phyloP scores from a whole-genome alignment of 1,140 invertebrate genomes.

The Plutomurus gul region DNA sequence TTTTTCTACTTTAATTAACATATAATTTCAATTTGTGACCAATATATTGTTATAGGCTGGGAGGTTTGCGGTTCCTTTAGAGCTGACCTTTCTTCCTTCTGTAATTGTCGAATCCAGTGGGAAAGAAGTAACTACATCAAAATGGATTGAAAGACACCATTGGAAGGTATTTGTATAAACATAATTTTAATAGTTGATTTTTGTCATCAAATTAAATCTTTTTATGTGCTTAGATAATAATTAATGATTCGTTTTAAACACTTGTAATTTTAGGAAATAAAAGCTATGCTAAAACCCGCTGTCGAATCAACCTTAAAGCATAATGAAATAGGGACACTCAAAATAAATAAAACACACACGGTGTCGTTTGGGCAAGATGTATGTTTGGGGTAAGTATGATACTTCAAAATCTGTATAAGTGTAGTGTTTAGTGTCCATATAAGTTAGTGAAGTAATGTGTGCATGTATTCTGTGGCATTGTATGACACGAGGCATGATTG shows the following conservation, averaged over 20 bases:
- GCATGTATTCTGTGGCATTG: too few species aligned
- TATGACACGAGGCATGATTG: too few species aligned
- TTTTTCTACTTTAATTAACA: background rate
- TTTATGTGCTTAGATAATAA: background rate
- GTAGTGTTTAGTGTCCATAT: too few species aligned
- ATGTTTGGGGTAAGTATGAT: conserved; percentile 41
- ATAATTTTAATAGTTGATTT: background rate
- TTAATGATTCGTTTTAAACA: background rate
- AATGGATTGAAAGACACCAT: conserved; percentile 40
- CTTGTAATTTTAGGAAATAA: conserved; percentile 47
- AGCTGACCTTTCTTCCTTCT: conserved; percentile 38
- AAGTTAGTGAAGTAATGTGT: too few species aligned
- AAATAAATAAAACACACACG: conserved; percentile 27
- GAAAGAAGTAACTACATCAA: conserved; percentile 30
- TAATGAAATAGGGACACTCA: background rate
- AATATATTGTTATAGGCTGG: too few species aligned
- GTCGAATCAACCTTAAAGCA: conserved; percentile 42
- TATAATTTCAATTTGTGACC: background rate
- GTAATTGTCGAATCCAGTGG: background rate
- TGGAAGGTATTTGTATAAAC: conserved; percentile 41
- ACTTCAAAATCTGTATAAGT: too few species aligned
- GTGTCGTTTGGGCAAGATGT: conserved; percentile 38
- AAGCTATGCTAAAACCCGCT: conserved; percentile 47
- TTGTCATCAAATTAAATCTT: background rate
- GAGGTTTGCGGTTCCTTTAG: conserved; percentile 35